A percentile compares a stretch with the other conserved stretches of the same genome.
phyloP scores from a whole-genome alignment of 1,140 invertebrate genomes.

The Lamellibrachia luymesi region DNA sequence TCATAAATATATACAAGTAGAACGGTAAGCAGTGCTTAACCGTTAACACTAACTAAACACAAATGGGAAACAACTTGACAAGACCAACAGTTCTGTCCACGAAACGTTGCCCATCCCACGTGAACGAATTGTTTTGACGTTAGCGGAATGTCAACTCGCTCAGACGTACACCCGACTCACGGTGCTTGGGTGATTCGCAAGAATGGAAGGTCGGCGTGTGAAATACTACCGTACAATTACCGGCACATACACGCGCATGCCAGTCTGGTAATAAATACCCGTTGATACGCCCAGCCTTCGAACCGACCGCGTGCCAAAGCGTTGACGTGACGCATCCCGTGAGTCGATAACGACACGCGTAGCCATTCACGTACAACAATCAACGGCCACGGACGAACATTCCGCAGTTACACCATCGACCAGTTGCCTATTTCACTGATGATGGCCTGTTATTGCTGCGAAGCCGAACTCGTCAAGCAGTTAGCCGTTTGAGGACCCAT shows the following conservation, averaged over 20 bases:
- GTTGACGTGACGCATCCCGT: not conserved
- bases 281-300: not conserved
- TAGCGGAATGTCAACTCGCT: not conserved
- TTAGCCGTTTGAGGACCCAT: not conserved
- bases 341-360: not conserved
- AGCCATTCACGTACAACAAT: not conserved
- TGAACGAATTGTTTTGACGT: not conserved
- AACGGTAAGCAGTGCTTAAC: not conserved
- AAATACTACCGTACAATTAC: not conserved
- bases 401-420: not conserved
- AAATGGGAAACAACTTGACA: not conserved
- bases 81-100: not conserved
- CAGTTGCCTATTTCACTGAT: not conserved
- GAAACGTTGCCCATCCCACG: not conserved
- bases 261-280: not conserved
- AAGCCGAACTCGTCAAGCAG: not conserved
- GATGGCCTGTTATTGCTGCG: not conserved
- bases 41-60: not conserved
- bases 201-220: not conserved
- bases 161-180: too few relatives aligned
- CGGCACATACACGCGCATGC: not conserved
- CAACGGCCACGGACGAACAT: not conserved
- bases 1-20: not conserved
- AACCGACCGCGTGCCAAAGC: not conserved
- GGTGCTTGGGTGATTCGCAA: not conserved